Base-by-base conservation (phyloP, 2,113 vertebrate species). In the Ciconia maguari region DNA sequence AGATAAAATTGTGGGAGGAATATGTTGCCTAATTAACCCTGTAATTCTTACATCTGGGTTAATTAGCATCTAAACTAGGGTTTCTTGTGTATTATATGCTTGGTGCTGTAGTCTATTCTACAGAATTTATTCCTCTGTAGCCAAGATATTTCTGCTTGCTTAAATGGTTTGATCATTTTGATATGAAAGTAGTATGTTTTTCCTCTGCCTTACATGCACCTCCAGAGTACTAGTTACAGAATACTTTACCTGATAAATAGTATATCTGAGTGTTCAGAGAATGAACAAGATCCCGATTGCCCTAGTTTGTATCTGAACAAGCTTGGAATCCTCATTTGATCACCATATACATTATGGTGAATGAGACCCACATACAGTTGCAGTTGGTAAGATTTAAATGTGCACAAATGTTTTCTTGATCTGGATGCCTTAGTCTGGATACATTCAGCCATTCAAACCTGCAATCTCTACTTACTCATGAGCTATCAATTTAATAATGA, bases 11-110 rank as follows among this genome's bases (percentile, higher is more conserved):
- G 83, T 96, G 69, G 94, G 74, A 97, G 93, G 88, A 88, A 30
- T 44, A 65, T n/a, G 88, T 93, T 95, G 90, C 89, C 96, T 97
- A 97, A 97, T 98, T 98, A 98, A 97, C 95, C 92, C 97, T 85
- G 72, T 95, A 94, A 97, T 97, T 97, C 94, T 97, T 97, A 96
- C 82, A 93, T 79, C 81, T 95, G 66, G 22, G 32, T 54, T 97
- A 94, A 98, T 97, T 98, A 97, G 77, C 94, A 97, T 97, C 96
- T 97, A 97, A 97, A 98, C 96, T 92, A 97, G 75, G 69, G 64
- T n/a, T 65, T 68, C 58, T 91, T 81, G 83, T 88, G 44, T 72
- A 52, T 94, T 87, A 49, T 69, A 65, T 87, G 66, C 74, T 95
- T 83, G 58, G 30, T 75, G 55, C 49, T 92, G 75, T 82, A 78